Base-by-base conservation (phyloP, 2,113 vertebrate genomes). In the Microcebus griseorufus region DNA sequence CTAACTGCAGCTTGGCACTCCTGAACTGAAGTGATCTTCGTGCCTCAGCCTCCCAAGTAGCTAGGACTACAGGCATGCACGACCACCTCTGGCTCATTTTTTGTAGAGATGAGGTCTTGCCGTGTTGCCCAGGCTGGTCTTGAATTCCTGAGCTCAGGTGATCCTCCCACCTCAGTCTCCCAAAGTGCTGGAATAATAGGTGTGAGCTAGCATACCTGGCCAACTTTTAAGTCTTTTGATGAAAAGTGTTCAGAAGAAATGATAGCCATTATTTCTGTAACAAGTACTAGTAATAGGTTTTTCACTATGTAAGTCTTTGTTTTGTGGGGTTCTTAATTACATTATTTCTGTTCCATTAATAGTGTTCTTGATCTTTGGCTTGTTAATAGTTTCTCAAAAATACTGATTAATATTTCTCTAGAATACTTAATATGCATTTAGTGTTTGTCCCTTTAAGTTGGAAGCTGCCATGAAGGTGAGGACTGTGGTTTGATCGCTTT, bases 361-460 rank as follows among this genome's bases (percentile, higher is more conserved):
- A 69, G 55, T 83, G 72, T 69, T 95, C 70, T 84, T 94, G 42
- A 90, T 91, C 18, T 93, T 83, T 78, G 84, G 25, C 12, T 88
- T 92, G 22, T 75, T 86, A 82, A 48, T 64, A 90, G 55, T 93
- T 97, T 27, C 67, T 86, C 25, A 73, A 67, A 97, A 78, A 62
- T 67, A 65, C 1, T 84, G 76, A 42, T 90, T 94, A 53, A 5
- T 67, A 14, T 96, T 76, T 93, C 29, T 95, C 9, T 93, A 94
- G 76, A 70, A 42, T 81, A 76, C 55, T 93, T 95, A 32, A 32
- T 2, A 4, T 82, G 48, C 3, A 37, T 53, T 96, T 48, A 92
- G 70, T 58, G 11, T 72, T 92, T 95, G 34, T 5, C 45, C 32
- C n/a, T 95, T 88, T 45, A 78, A 53, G 32, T 76, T 70, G 25